Evolutionary conservation across 1,140 invertebrate species (phyloP), one percentile per base, ranked within the genome.

Genomic region (Matsumurasca onukii): DNA sequence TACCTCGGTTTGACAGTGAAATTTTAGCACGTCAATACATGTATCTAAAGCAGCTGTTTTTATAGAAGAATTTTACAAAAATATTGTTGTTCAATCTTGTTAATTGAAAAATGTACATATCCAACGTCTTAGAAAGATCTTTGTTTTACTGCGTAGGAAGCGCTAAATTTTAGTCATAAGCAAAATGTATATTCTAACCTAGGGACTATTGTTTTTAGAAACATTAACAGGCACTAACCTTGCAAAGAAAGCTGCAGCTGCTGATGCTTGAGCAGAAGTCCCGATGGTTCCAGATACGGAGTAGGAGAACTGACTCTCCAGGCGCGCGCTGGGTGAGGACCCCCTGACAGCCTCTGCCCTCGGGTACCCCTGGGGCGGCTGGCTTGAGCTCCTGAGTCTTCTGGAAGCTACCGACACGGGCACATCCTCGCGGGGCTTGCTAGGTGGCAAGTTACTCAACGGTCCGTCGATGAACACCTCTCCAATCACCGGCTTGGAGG

Each of bases 301-400:
- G 3, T 76, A 71, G 24, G 73, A 80, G 71, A 70, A 76, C 74
- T 73, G 77, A 70, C 68, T 65, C 17, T 79, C 76, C 64, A 80
- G 45, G 20, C 20, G 62, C 12, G 20, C 31, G 31, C 9, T 17
- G 1, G 31, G 20, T 13, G 62, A 24, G 24, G 31, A 25, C 29
- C 55, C 55, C 3, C 22, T 17, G 2, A 3, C 3, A 17, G 22
- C 55, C 1, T 22, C 22, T 1, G 15, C 55, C 22, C 55, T 27
- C 25, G 1, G 55, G 22, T 27, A 3, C 34, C 34, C 34, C 34
- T 39, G 55, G 3, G 55, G 55, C 12, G 49, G 49, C 55, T 59
- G 55, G 25, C 55, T 59, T 12, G 25, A 27, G 25, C 55, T 59
- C 25, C 55, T 59, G 24, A 22, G 25, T 20, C 55, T 20, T 27